Conservation (phyloP, 2,113 vertebrate species). For the Trematomus loennbergii region DNA sequence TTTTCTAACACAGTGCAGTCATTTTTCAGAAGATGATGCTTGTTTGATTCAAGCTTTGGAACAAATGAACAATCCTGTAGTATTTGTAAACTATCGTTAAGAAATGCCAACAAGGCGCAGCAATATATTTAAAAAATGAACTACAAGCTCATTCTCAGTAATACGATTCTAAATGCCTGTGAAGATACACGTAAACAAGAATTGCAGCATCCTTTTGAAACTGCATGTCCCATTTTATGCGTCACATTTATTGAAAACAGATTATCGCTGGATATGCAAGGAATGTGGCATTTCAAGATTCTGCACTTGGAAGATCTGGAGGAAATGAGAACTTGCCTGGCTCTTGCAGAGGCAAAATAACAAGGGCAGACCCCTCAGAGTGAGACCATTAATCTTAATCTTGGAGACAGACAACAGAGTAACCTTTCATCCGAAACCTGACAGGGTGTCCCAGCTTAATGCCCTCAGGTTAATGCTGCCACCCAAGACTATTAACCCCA, state of each 20-base stretch:
- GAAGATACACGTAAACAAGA: background rate
- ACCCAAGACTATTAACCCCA: constrained; percentile 15
- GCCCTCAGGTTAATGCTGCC: background rate
- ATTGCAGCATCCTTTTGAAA: background rate
- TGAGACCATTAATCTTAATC: constrained; percentile 47
- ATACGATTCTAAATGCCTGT: background rate
- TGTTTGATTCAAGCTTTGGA: too few species aligned
- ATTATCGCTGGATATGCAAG: background rate
- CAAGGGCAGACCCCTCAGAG: constrained; percentile 23
- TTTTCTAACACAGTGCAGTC: too few species aligned
- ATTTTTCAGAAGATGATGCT: too few species aligned
- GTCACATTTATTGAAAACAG: background rate
- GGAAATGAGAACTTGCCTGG: background rate
- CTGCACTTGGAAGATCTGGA: constrained; percentile 3
- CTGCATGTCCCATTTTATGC: background rate
- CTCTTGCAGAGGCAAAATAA: constrained; percentile 28
- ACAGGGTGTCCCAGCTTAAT: constrained; percentile 17
- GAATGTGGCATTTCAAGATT: constrained; percentile 5
- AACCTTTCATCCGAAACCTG: constrained; percentile 46
- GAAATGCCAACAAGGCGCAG: background rate
- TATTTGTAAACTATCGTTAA: background rate
- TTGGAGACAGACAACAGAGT: constrained; percentile 29
- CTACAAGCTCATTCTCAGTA: background rate
- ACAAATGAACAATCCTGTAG: background rate
- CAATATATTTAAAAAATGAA: background rate